Evolutionary conservation across 2,888 invertebrate species (phyloP).

Genomic region (Pandemis cinnamomeana): DNA sequence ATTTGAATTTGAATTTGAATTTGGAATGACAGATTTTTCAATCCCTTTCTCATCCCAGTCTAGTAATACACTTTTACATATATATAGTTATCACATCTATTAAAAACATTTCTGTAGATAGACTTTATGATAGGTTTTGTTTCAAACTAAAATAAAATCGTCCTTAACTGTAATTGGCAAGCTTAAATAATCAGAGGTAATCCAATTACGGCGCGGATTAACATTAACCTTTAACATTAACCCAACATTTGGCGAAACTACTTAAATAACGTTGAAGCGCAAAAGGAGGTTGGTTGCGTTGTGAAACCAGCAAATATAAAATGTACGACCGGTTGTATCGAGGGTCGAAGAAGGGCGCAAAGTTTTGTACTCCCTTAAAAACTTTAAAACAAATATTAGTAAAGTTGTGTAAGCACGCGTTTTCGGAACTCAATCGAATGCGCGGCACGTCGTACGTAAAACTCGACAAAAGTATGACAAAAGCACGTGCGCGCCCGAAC

Average conservation of each 20-base stretch:
- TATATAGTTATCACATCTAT: too few species aligned
- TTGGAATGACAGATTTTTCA: too few species aligned
- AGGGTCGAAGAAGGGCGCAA: conserved; percentile 23
- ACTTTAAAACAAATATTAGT: conserved; percentile 70
- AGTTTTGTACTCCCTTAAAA: conserved; percentile 55
- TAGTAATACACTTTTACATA: too few species aligned
- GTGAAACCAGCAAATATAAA: conserved; percentile 24
- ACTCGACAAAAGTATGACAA: conserved; percentile 80
- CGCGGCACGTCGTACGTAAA: conserved; percentile 79
- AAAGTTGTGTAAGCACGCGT: conserved; percentile 66
- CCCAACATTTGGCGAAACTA: conserved; percentile 22
- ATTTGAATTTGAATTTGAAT: too few species aligned
- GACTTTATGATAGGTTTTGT: background rate
- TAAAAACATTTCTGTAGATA: too few species aligned
- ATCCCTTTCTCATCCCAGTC: too few species aligned
- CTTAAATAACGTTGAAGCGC: conserved; percentile 28
- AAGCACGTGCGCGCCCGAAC: conserved; percentile 79
- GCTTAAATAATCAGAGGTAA: conserved; percentile 27
- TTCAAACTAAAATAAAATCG: background rate
- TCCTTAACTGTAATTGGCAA: background rate
- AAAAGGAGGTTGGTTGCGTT: conserved; percentile 16
- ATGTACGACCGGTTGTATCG: conserved; percentile 17
- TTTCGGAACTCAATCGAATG: conserved; percentile 77
- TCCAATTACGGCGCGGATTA: conserved; percentile 28
- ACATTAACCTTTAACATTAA: conserved; percentile 15